Base-by-base conservation (phyloP, 1,140 invertebrate species). In the Glossosoma conforme region DNA sequence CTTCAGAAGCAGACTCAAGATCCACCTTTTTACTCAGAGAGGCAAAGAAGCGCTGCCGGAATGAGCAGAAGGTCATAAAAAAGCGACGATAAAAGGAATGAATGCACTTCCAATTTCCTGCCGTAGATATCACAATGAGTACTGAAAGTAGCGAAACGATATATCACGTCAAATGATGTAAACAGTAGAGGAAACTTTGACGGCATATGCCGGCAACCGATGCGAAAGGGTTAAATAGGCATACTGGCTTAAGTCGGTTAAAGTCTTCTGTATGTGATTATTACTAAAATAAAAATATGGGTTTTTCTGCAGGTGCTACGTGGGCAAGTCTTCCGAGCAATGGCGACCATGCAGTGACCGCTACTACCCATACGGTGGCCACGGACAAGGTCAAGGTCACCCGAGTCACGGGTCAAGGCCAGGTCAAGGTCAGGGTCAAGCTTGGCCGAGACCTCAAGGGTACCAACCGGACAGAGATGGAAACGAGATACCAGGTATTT, bases 331-430 rank as follows among this genome's bases (percentile, higher is more conserved):
- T 1, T 67, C 74, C 8, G 84, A 88, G 30, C 87, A 90, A 70
- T 90, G 87, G 87, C 73, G 88, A 17, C 87, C 87, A 15, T 91
- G 87, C 62, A 89, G 83, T 60, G 87, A 90, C 53, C 78, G 81
- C 22, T 89, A 90, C 62, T 87, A 79, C 60, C 86, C 87, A 0
- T 74, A 74, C 54, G 68, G 68, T 22, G 66, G 71, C 20, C 64
- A 68, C 8, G 33, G 21, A 5, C 63, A 74, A 65, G 59, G 72
- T 66, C 44, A 78, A 77, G 65, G 72, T 65, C 68, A 84, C 61
- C 62, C 88, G 77, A 52, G 82, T 72, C 68, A 89, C 84, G 53
- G 97, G 84, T 66, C 98, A 93, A 58, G 92, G 87, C 41, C 83
- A 83, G 69, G 92, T 85, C 44, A n/a, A 35, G 21, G 20, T 10